Evolutionary conservation across 2,888 invertebrate genomes (phyloP), one percentile per base, ranked within the genome.

Genomic region (Sericinus montela): DNA sequence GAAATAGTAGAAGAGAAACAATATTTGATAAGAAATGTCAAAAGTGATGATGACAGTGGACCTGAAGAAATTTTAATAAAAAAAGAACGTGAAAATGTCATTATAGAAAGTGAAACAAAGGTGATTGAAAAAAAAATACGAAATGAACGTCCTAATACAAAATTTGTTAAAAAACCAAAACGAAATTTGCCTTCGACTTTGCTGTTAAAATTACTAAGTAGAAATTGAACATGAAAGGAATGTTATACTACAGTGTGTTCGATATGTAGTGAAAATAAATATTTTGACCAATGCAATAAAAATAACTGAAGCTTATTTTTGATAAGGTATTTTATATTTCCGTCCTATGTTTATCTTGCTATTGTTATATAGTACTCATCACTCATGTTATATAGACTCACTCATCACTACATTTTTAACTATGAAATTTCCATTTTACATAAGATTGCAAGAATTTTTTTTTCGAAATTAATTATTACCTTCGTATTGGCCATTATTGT

Each of bases 181-280:
- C 15, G 45, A 36, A 75, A 77, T 63, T 42, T 82, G 54, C 89
- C 85, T 56, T 89, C 90, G 29, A 93, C 93, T 10, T 81, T 95
- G 57, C 78, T 95, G 43, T 92, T 93, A 61, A 93, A 92, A 69
- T 76, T 98, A 19, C 81, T 98, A 47, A 91, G 91, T 41, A 90
- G 95, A 97, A 72, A 95, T 98, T 59, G 89, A 93, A 55, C 94
- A 95, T 61, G 98, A 98, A 79, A 90, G 97, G 45, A 98, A 97
- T 80, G 88, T 95, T 39, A 90, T 98, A 42, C 89, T 97, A 25
- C 97, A 98, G 73, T 97, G 97, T 83, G 92, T 97, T 29, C 92
- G 94, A 58, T 92, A 93, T 83, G 92, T 97, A 42, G 92, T 94
- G 25, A 90, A 92, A 93, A 94, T 62, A 92, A 95, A 62, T 97